These are phyloP conservation scores for Ancistrus triradiatus DNA, from an alignment of 2,113 vertebrate genomes.

Conservation along the genomic window DNA sequence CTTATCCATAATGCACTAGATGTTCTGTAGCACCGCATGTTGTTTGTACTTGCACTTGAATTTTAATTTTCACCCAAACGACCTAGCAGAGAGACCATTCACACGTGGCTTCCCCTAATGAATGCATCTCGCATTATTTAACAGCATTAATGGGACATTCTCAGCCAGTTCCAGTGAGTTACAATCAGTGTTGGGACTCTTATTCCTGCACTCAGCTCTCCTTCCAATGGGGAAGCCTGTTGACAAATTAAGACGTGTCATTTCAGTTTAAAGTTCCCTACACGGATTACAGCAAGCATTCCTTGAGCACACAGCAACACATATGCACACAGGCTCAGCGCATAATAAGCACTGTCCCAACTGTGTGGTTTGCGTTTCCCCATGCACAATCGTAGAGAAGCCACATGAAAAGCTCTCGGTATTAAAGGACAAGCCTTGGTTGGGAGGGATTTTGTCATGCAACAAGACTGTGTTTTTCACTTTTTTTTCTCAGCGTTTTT, in stretches of 20 bases:
- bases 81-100: too few species aligned
- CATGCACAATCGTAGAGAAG: slow-evolving; percentile 71
- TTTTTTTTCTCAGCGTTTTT: slow-evolving; percentile 56
- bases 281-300: slow-evolving; percentile 50
- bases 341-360: slow-evolving; percentile 73
- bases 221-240: slow-evolving; percentile 47
- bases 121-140: too few species aligned
- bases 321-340: slow-evolving; percentile 58
- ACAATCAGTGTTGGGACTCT: slow-evolving; percentile 1
- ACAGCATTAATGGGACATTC: background rate
- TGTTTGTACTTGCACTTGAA: too few species aligned
- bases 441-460: slow-evolving; percentile 78
- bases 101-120: too few species aligned
- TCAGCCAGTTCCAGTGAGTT: background rate
- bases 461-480: slow-evolving; percentile 73
- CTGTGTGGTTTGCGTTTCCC: slow-evolving; percentile 69
- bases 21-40: too few species aligned
- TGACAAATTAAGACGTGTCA: slow-evolving; percentile 66
- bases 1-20: too few species aligned
- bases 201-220: slow-evolving; percentile 39
- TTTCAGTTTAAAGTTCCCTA: slow-evolving; percentile 57
- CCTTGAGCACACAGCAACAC: slow-evolving; percentile 49
- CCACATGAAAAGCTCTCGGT: slow-evolving; percentile 72
- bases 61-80: too few species aligned
- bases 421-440: slow-evolving; percentile 81